phyloP scores from a whole-genome alignment of 2,797 vertebrate species.

The Sebastes minor region DNA sequence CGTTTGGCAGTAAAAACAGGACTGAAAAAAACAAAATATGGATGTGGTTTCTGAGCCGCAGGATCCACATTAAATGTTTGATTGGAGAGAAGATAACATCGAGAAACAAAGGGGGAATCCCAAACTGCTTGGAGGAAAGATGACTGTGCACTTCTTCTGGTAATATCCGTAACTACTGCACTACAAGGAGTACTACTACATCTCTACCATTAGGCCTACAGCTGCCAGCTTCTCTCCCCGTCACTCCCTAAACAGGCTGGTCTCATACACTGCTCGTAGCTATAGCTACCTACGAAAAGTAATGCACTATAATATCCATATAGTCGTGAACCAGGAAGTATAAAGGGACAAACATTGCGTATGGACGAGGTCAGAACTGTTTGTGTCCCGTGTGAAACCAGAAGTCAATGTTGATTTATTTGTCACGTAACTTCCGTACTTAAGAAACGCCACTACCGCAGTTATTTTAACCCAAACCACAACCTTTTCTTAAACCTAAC shows the following conservation, averaged over 20 bases:
- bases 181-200: not conserved
- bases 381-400: no score
- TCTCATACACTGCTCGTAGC: no score
- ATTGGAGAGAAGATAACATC: not conserved
- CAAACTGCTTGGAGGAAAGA: not conserved
- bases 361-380: no score
- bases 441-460: no score
- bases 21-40: not conserved
- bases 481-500: no score
- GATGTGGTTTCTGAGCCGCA: not conserved
- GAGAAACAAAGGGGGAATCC: not conserved
- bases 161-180: not conserved
- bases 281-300: no score
- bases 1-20: not conserved
- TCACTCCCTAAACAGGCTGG: not conserved
- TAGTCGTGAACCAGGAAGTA: no score
- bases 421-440: no score
- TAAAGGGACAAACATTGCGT: no score
- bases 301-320: no score
- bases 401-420: no score
- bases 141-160: not conserved
- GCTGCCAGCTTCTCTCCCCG: not conserved
- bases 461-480: no score
- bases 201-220: not conserved
- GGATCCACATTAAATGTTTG: not conserved